Conservation (phyloP, 37 sponge, comb jelly and placozoan species). For the Petrosia ficiformis region DNA sequence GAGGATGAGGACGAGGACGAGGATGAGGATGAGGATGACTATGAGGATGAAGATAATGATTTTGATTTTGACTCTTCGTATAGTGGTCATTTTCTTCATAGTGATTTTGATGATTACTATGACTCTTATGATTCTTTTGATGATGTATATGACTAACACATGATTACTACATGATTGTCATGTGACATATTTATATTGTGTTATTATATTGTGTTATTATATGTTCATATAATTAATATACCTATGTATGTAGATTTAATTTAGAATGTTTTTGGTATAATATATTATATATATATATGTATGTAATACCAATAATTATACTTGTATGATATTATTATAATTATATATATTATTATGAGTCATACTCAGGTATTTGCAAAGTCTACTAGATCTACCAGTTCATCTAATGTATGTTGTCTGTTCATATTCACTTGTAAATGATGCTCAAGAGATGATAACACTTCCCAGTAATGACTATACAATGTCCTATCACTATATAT, state of each 20-base stretch:
- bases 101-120: background rate
- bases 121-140: too few species aligned
- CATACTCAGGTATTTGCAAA: constrained; percentile 29
- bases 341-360: constrained; percentile 2
- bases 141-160: background rate
- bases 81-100: constrained; percentile 13
- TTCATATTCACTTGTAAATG: constrained; percentile 18
- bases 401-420: constrained; percentile 34
- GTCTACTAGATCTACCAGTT: constrained; percentile 67
- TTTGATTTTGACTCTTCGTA: constrained; percentile 2
- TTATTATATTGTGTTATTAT: too few species aligned
- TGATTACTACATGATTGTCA: too few species aligned
- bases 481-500: constrained; percentile 15
- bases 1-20: background rate
- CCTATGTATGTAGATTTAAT: too few species aligned
- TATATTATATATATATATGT: too few species aligned
- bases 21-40: constrained; percentile 19
- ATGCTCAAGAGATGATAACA: constrained; percentile 39
- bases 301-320: too few species aligned
- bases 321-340: too few species aligned
- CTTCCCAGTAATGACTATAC: constrained; percentile 15
- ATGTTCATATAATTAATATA: too few species aligned
- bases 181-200: too few species aligned
- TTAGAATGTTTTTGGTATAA: too few species aligned
- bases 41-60: constrained; percentile 13